Percentiles rank a stretch among this genome's conserved stretches.
These are phyloP conservation scores for Achroia grisella DNA, from an alignment of 1,140 invertebrate genomes.

Conservation along the genomic window DNA sequence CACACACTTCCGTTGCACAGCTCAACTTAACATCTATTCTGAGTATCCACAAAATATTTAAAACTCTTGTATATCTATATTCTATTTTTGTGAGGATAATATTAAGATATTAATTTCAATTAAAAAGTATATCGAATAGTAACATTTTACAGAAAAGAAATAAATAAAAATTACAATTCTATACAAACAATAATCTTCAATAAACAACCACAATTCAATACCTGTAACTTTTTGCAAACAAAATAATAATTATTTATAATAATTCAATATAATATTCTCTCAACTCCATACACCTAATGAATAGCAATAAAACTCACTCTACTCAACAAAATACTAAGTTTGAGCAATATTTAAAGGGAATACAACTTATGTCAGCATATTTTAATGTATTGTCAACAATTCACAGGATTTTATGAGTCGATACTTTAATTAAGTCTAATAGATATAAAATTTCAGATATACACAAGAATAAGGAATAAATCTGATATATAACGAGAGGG, in stretches of 20 bases:
- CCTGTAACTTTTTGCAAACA: background rate
- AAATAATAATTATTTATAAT: too few relatives aligned
- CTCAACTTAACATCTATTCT: background rate
- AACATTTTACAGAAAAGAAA: too few relatives aligned
- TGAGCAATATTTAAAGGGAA: slow-evolving; percentile 61
- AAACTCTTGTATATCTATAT: slow-evolving; percentile 1
- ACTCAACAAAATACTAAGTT: slow-evolving; percentile 40
- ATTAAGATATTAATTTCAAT: too few relatives aligned
- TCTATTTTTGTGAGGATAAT: background rate
- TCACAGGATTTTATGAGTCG: slow-evolving; percentile 50
- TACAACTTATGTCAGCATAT: slow-evolving; percentile 47
- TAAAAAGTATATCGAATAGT: too few relatives aligned
- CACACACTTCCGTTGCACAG: too few relatives aligned
- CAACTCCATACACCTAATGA: slow-evolving; percentile 19
- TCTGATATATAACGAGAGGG: slow-evolving; percentile 64
- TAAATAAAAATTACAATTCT: too few relatives aligned
- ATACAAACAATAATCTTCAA: background rate
- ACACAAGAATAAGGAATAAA: slow-evolving; percentile 57
- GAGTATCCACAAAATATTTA: slow-evolving; percentile 1
- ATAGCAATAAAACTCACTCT: slow-evolving; percentile 29
- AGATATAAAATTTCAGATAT: slow-evolving; percentile 63
- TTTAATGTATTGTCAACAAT: slow-evolving; percentile 65
- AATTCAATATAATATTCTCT: slow-evolving; percentile 8
- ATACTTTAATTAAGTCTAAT: slow-evolving; percentile 43
- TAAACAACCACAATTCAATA: slow-evolving; percentile 4